These are phyloP conservation scores for Oncorhynchus masou DNA, from an alignment of 2,113 vertebrate species.

Conservation along the genomic window DNA sequence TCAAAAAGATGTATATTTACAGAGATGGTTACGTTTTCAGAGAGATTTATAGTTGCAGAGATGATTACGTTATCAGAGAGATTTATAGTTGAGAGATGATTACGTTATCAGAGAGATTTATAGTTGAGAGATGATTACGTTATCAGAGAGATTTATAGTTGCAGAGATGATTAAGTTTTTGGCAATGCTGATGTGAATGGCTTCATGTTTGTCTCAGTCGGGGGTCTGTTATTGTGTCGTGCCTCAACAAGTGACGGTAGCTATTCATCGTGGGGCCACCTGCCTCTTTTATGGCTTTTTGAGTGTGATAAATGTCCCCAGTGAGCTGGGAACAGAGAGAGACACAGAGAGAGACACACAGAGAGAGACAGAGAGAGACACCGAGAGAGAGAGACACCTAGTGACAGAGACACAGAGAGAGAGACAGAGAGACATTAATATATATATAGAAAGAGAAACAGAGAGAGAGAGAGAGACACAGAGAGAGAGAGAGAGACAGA, in stretches of 20 bases:
- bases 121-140: not conserved
- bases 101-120: not conserved
- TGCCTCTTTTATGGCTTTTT: not conserved
- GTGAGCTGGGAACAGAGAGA: not conserved
- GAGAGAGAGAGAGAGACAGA: too few species aligned
- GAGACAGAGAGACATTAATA: too few species aligned
- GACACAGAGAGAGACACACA: too few species aligned
- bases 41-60: not conserved
- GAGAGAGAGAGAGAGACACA: too few species aligned
- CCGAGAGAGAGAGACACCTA: too few species aligned
- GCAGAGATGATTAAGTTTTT: not conserved
- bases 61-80: not conserved
- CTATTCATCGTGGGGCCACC: not conserved
- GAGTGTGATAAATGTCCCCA: conserved; percentile 30
- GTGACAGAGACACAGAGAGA: too few species aligned
- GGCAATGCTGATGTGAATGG: not conserved
- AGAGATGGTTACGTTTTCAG: not conserved
- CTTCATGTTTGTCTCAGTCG: conserved; percentile 1
- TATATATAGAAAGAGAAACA: too few species aligned
- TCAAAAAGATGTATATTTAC: too few species aligned
- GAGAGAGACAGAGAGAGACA: too few species aligned
- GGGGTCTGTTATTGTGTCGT: conserved; percentile 1
- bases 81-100: too few species aligned
- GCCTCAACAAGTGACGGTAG: conserved; percentile 1
- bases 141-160: not conserved